phyloP scores from a whole-genome alignment of 1,140 invertebrate species.

The Danaus melanippus region DNA sequence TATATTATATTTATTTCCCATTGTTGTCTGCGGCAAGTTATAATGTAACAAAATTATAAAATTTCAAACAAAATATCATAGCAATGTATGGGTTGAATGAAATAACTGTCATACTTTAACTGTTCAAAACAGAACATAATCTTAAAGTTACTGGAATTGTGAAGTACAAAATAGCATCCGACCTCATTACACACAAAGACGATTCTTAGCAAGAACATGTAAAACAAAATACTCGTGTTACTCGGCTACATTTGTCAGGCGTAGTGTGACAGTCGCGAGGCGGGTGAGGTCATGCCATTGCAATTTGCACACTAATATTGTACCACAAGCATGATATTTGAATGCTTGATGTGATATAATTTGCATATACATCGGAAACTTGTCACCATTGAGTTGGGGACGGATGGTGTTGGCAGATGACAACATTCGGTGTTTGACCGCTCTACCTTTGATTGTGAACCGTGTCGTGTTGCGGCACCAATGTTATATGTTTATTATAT shows the following conservation, averaged over 20 bases:
- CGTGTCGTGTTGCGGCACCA: conserved; percentile 1
- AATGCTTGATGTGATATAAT: conserved; percentile 27
- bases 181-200: conserved; percentile 12
- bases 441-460: conserved; percentile 21
- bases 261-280: conserved; percentile 28
- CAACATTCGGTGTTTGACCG: conserved; percentile 32
- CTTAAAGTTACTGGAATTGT: conserved; percentile 5
- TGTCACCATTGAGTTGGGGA: conserved; percentile 34
- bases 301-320: conserved; percentile 29
- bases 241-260: conserved; percentile 28
- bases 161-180: conserved; percentile 9
- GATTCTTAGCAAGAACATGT: conserved; percentile 25
- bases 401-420: conserved; percentile 30
- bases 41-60: too few relatives aligned
- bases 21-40: too few relatives aligned
- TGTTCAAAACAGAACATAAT: too few relatives aligned
- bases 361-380: conserved; percentile 41
- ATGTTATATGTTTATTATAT: too few relatives aligned
- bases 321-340: conserved; percentile 16
- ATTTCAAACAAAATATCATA: too few relatives aligned
- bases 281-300: conserved; percentile 16
- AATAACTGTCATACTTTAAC: too few relatives aligned
- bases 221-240: conserved; percentile 29
- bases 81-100: too few relatives aligned
- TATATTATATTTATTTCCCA: too few relatives aligned